phyloP scores from a whole-genome alignment of 2,113 vertebrate genomes.

The Eubucco bourcierii region DNA sequence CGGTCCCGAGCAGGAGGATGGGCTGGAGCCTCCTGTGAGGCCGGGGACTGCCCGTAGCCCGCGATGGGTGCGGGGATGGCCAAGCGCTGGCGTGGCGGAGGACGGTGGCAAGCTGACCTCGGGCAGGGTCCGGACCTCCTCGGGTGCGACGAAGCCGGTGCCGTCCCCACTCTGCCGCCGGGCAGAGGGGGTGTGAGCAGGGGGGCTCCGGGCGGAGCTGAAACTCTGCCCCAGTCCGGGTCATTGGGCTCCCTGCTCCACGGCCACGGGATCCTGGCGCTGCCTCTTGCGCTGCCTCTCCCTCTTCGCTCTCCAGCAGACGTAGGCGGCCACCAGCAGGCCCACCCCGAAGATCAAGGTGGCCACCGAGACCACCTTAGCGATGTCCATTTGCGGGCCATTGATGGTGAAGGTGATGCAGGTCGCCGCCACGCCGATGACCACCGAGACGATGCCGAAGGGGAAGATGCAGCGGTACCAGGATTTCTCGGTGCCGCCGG shows the following conservation, averaged over 20 bases:
- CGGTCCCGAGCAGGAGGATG: neutral
- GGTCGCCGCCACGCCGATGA: conserved; percentile 85
- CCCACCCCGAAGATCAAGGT: conserved; percentile 80
- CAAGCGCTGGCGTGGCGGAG: neutral
- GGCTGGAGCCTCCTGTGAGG: neutral
- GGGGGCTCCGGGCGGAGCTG: neutral
- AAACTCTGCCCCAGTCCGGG: neutral
- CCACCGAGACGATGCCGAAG: conserved; percentile 88
- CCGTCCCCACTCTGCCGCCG: neutral
- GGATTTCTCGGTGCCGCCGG: conserved; percentile 88
- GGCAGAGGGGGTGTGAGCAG: too few species aligned
- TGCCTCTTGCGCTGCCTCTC: conserved; percentile 78
- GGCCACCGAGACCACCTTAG: conserved; percentile 87
- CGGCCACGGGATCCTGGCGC: conserved; percentile 76
- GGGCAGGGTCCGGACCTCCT: neutral
- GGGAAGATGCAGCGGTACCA: conserved; percentile 93
- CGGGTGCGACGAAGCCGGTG: neutral
- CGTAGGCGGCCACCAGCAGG: conserved; percentile 81
- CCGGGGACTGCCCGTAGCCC: neutral
- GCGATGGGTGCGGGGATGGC: accelerated
- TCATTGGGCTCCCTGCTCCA: conserved; percentile 87
- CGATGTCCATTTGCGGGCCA: conserved; percentile 83
- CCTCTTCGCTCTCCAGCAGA: conserved; percentile 86
- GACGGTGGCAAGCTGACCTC: neutral
- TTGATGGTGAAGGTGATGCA: conserved; percentile 91